phyloP scores from a whole-genome alignment of 2,888 invertebrate species.

The Alentia gelatinosa region DNA sequence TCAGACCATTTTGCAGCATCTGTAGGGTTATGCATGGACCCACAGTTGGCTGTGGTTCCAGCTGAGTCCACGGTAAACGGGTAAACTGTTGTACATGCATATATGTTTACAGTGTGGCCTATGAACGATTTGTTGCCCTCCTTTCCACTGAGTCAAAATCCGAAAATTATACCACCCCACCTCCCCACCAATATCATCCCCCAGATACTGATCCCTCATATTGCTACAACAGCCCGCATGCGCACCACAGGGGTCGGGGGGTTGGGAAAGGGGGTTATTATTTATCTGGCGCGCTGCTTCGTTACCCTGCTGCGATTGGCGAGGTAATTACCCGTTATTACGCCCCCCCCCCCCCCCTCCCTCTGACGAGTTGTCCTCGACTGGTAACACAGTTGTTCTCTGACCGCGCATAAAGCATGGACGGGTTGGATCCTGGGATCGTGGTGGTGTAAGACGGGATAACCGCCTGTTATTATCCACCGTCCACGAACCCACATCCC shows the following conservation, averaged over 20 bases:
- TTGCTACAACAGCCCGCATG: not conserved
- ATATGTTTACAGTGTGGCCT: too few species aligned
- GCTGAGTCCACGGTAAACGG: too few species aligned
- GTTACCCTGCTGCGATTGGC: not conserved
- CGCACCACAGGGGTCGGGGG: not conserved
- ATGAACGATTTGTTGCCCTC: too few species aligned
- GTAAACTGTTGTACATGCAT: too few species aligned
- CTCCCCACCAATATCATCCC: not conserved
- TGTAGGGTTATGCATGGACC: too few species aligned
- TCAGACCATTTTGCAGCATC: too few species aligned
- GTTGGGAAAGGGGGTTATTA: not conserved
- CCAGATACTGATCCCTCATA: not conserved
- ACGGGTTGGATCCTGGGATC: not conserved
- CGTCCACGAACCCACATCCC: not conserved
- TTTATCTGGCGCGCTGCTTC: not conserved
- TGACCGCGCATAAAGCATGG: not conserved
- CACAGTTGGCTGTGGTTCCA: too few species aligned
- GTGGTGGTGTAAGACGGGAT: not conserved
- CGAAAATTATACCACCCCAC: not conserved
- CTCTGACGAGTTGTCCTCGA: not conserved
- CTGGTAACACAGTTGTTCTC: not conserved
- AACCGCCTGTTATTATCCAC: not conserved
- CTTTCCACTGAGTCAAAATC: too few species aligned
- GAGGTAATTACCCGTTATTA: constrained; percentile 26
- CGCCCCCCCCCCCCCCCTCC: not conserved